Conservation (phyloP, 2,888 invertebrate species). For the Melinaea marsaeus region DNA sequence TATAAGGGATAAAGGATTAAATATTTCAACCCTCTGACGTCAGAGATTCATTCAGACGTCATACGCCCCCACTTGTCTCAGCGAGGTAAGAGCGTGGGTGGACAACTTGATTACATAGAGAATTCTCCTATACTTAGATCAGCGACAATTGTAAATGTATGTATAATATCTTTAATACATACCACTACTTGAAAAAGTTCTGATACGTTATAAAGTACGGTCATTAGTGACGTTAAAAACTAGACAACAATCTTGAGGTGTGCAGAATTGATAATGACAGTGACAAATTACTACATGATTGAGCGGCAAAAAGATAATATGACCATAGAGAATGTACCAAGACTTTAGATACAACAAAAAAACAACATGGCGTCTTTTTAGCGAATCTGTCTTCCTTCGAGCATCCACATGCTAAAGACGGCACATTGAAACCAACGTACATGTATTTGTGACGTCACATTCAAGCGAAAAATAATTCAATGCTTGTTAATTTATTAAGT, state of each 20-base stretch:
- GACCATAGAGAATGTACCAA: background rate
- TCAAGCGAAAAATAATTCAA: too few species aligned
- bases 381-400: constrained; percentile 23
- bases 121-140: constrained; percentile 2
- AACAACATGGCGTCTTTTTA: constrained; percentile 35
- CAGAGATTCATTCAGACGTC: constrained; percentile 41
- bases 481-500: too few species aligned
- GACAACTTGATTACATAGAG: constrained; percentile 3
- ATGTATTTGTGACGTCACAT: too few species aligned
- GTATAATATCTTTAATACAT: background rate
- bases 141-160: background rate
- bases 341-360: constrained; percentile 9
- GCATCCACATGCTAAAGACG: too few species aligned
- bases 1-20: constrained; percentile 7
- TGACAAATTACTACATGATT: constrained; percentile 28
- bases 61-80: constrained; percentile 40
- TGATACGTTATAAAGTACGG: background rate
- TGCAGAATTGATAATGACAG: constrained; percentile 54
- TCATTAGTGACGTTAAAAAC: constrained; percentile 1
- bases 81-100: constrained; percentile 20
- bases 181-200: background rate
- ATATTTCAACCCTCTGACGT: constrained; percentile 24
- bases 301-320: constrained; percentile 13
- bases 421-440: too few species aligned
- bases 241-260: constrained; percentile 40